Conservation (phyloP, 2,888 invertebrate genomes). For the Rhagophthalmus giganteus region DNA sequence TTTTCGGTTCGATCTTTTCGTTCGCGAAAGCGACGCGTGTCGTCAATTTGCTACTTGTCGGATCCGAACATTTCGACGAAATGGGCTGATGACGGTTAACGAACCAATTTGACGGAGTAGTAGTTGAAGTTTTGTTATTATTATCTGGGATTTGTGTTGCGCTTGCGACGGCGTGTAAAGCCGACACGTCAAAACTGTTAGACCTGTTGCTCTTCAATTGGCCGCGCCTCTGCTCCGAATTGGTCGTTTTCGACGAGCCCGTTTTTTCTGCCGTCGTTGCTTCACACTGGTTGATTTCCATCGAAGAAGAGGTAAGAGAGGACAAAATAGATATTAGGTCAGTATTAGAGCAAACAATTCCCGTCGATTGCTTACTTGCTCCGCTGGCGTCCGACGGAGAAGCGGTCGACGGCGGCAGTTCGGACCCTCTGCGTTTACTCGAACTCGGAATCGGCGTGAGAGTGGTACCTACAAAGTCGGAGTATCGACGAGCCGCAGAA, state of each 20-base stretch:
- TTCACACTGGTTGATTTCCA: conserved; percentile 74
- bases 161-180: conserved; percentile 62
- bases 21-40: conserved; percentile 62
- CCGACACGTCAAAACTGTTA: conserved; percentile 82
- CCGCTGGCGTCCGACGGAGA: conserved; percentile 40
- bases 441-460: conserved; percentile 62
- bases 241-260: conserved; percentile 41
- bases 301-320: conserved; percentile 78
- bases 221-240: conserved; percentile 59
- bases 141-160: conserved; percentile 40
- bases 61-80: conserved; percentile 59
- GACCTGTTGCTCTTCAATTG: conserved; percentile 73
- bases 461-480: conserved; percentile 69
- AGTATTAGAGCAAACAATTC: conserved; percentile 80
- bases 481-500: conserved; percentile 63
- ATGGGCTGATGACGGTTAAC: conserved; percentile 77
- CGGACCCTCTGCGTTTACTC: conserved; percentile 70
- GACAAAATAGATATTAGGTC: conserved; percentile 79
- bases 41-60: conserved; percentile 53
- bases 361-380: conserved; percentile 54
- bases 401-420: conserved; percentile 63
- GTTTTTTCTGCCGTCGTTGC: conserved; percentile 41
- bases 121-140: conserved; percentile 38
- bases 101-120: conserved; percentile 72
- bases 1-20: conserved; percentile 54